A percentile compares a stretch with the other conserved stretches of the same genome.
Evolutionary conservation across 2,888 invertebrate genomes (phyloP).

Genomic region (Hedychridium roseum): DNA sequence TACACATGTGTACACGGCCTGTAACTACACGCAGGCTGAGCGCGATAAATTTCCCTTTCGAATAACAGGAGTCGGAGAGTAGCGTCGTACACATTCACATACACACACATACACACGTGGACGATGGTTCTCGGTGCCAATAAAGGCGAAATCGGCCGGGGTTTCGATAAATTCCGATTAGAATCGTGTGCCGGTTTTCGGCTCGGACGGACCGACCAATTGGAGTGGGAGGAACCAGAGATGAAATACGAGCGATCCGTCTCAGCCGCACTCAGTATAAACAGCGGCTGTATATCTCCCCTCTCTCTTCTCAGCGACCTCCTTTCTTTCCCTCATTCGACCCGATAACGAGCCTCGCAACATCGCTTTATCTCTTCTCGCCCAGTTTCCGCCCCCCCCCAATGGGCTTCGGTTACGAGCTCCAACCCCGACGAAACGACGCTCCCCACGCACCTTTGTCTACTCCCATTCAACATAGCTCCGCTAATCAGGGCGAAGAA

Average conservation of each 20-base stretch:
- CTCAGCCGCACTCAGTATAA: slow-evolving; percentile 10
- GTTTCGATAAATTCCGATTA: slow-evolving; percentile 38
- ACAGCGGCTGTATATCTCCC: slow-evolving; percentile 9
- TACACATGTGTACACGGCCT: no score
- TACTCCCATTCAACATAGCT: no score
- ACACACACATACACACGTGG: no score
- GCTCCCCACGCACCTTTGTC: no score
- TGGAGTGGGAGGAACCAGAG: neutral
- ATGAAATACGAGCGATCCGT: slow-evolving; percentile 16
- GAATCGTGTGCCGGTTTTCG: slow-evolving; percentile 15
- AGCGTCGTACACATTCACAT: slow-evolving; percentile 1
- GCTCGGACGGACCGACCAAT: slow-evolving; percentile 1
- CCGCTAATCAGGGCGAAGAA: no score
- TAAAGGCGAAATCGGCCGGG: slow-evolving; percentile 25
- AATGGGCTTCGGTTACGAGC: no score
- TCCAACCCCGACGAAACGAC: no score
- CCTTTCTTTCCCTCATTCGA: slow-evolving; percentile 10
- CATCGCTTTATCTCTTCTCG: slow-evolving; percentile 28
- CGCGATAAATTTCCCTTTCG: slow-evolving; percentile 12
- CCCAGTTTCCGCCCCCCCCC: no score
- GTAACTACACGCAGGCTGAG: no score
- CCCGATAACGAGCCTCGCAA: slow-evolving; percentile 40
- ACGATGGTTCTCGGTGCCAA: no score
- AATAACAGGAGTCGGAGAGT: slow-evolving; percentile 7
- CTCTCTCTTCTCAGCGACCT: slow-evolving; percentile 24